These are phyloP conservation scores for Mamestra configurata DNA, from an alignment of 1,140 invertebrate genomes.

Conservation along the genomic window DNA sequence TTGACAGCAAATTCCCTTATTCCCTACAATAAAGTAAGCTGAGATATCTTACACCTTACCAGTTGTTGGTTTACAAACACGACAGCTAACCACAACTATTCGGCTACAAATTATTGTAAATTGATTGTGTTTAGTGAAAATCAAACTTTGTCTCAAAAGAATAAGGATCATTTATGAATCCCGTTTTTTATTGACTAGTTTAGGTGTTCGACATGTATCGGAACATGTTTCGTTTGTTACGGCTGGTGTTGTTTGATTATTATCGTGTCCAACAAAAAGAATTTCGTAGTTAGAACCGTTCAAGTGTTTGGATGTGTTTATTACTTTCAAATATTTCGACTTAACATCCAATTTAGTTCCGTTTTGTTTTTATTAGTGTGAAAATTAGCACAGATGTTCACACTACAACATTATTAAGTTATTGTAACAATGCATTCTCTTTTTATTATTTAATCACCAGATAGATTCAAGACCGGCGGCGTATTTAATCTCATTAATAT, in stretches of 20 bases:
- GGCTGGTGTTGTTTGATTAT: constrained; percentile 28
- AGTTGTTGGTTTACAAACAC: constrained; percentile 21
- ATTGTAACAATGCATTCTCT: too few relatives aligned
- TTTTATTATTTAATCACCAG: neutral
- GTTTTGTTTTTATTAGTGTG: neutral
- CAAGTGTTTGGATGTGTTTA: neutral
- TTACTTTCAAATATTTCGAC: constrained; percentile 19
- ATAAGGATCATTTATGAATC: neutral
- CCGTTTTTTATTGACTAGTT: neutral
- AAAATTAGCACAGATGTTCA: neutral
- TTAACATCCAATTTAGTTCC: constrained; percentile 1
- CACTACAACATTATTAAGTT: neutral
- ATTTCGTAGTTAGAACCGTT: neutral
- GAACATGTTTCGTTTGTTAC: constrained; percentile 25
- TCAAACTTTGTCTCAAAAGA: neutral
- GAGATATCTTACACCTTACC: neutral
- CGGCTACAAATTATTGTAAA: neutral
- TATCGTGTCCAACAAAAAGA: constrained; percentile 38
- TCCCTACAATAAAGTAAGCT: neutral
- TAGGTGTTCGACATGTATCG: constrained; percentile 34
- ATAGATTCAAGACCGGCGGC: too few relatives aligned
- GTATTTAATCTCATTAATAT: neutral
- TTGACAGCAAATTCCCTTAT: neutral
- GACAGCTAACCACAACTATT: neutral
- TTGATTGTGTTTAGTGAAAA: neutral